phyloP scores from a whole-genome alignment of 2,113 vertebrate species.

The Phylloscopus trochilus region DNA sequence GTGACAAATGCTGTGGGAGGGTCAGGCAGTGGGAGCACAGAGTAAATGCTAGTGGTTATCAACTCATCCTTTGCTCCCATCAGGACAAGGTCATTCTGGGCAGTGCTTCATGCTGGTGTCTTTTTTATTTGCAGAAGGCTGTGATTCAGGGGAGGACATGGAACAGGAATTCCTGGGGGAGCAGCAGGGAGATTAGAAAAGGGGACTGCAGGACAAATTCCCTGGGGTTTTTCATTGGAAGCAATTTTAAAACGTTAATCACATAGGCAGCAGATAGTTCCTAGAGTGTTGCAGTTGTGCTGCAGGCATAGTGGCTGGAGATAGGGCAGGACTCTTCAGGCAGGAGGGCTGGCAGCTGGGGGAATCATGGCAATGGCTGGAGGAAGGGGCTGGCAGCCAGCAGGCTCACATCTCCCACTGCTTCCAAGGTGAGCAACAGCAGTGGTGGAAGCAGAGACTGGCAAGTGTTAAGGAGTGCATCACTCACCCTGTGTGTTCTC shows the following conservation, averaged over 20 bases:
- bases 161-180: neutral
- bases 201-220: neutral
- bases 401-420: accelerated
- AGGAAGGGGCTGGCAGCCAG: neutral
- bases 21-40: neutral
- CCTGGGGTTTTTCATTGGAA: neutral
- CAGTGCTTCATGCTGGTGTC: neutral
- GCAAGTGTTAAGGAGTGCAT: neutral
- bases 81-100: neutral
- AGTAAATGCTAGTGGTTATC: neutral
- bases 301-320: neutral
- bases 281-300: neutral
- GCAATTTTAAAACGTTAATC: neutral
- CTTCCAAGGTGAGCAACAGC: neutral
- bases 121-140: neutral
- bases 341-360: neutral
- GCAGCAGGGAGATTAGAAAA: neutral
- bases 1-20: accelerated
- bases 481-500: accelerated
- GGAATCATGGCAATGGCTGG: neutral
- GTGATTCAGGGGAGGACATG: accelerated
- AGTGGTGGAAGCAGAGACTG: neutral
- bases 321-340: accelerated
- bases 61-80: neutral
- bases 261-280: neutral